Evolutionary conservation across 2,888 invertebrate genomes (phyloP).

Genomic region (Leptopterna dolabrata): DNA sequence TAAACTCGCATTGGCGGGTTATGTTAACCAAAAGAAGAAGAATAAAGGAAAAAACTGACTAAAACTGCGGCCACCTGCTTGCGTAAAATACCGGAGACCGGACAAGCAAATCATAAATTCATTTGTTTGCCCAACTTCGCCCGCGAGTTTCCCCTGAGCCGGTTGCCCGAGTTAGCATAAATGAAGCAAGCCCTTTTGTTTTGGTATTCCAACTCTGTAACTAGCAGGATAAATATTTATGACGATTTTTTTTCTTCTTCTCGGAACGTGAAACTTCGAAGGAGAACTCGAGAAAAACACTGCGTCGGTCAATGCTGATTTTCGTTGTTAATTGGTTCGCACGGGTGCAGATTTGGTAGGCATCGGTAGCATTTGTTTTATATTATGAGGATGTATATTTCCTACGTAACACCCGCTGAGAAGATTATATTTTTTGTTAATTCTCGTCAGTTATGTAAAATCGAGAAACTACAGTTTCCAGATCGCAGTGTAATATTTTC

Average conservation of each 20-base stretch:
- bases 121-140: background rate
- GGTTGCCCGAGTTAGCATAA: background rate
- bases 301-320: background rate
- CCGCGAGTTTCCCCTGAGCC: background rate
- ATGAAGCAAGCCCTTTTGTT: slow-evolving; percentile 28
- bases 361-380: too few relatives aligned
- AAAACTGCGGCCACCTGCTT: slow-evolving; percentile 17
- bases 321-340: too few relatives aligned
- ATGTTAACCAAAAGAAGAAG: background rate
- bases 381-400: too few relatives aligned
- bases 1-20: background rate
- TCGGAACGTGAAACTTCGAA: slow-evolving; percentile 15
- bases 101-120: slow-evolving; percentile 25
- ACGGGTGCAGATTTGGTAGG: too few relatives aligned
- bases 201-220: slow-evolving; percentile 10
- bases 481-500: too few relatives aligned
- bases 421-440: too few relatives aligned
- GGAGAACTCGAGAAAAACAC: background rate
- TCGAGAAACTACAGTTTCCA: too few relatives aligned
- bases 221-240: slow-evolving; percentile 25
- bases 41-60: background rate
- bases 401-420: too few relatives aligned
- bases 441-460: too few relatives aligned
- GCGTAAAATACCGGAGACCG: background rate
- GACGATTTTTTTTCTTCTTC: slow-evolving; percentile 16